Evolutionary conservation across 2,113 vertebrate species (phyloP).

Genomic region (Paraplagusia blochii): DNA sequence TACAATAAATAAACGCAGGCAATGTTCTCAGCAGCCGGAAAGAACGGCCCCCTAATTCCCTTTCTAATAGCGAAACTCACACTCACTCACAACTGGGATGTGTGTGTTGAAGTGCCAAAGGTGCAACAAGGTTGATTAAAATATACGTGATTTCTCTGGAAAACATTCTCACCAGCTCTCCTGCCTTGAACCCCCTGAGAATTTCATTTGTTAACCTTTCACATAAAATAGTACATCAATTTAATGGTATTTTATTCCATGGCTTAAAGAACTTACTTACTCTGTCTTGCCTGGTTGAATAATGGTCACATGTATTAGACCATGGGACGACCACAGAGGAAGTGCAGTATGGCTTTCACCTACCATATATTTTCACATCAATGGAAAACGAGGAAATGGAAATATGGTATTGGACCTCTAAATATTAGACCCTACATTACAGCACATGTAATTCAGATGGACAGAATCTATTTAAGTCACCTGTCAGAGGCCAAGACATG

Average conservation of each 20-base stretch:
- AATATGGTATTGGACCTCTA: conserved; percentile 25
- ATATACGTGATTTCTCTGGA: conserved; percentile 16
- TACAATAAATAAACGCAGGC: conserved; percentile 63
- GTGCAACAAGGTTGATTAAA: conserved; percentile 16
- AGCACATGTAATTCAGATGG: conserved; percentile 45
- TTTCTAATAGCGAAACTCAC: conserved; percentile 65
- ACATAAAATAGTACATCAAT: no score
- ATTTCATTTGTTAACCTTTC: no score
- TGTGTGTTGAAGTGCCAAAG: conserved; percentile 40
- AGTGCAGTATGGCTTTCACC: conserved; percentile 1
- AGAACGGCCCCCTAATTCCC: conserved; percentile 35
- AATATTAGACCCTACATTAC: conserved; percentile 9
- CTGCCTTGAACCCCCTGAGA: no score
- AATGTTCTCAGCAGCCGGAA: conserved; percentile 41
- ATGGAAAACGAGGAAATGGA: conserved; percentile 41
- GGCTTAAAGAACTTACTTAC: background rate
- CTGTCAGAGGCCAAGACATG: conserved; percentile 59
- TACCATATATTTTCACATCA: conserved; percentile 24
- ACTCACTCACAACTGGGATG: conserved; percentile 51
- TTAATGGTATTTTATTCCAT: background rate
- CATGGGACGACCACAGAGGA: conserved; percentile 2
- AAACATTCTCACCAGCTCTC: conserved; percentile 1
- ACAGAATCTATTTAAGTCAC: conserved; percentile 59
- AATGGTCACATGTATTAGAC: conserved; percentile 2
- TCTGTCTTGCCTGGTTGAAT: no score